Evolutionary conservation across 2,797 vertebrate species (phyloP).

Genomic region (Gallinago nigripennis): DNA sequence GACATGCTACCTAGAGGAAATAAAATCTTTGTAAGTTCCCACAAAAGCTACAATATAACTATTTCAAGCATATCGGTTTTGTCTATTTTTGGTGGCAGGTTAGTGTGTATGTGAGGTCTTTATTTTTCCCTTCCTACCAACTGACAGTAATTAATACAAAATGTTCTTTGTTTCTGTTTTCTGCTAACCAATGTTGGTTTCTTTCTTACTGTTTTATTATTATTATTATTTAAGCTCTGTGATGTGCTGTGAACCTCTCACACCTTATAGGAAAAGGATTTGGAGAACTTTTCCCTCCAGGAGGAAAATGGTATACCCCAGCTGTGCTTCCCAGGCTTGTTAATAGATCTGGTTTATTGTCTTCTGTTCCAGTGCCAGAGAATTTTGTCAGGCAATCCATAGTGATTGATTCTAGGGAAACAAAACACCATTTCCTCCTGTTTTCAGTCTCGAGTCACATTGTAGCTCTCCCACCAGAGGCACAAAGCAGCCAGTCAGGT

Average conservation of each 20-base stretch:
- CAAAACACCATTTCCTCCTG: conserved; percentile 55
- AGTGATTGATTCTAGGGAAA: conserved; percentile 59
- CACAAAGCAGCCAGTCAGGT: not conserved
- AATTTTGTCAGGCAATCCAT: conserved; percentile 43
- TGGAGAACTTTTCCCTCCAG: not conserved
- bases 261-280: not conserved
- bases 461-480: conserved; percentile 6
- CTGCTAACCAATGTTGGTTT: not conserved
- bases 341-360: conserved; percentile 34
- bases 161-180: not conserved
- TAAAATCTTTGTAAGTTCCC: not conserved
- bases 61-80: not conserved
- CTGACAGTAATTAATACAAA: not conserved
- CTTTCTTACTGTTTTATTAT: not conserved
- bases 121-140: not conserved
- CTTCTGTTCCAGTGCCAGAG: conserved; percentile 11
- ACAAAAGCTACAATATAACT: not conserved
- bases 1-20: not conserved
- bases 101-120: not conserved
- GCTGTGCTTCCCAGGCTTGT: conserved; percentile 27
- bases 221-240: not conserved
- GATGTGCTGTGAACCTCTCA: not conserved
- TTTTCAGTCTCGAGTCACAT: conserved; percentile 11
- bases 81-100: not conserved
- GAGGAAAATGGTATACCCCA: not conserved